phyloP scores from a whole-genome alignment of 2,888 invertebrate species.

The Apamea monoglypha region DNA sequence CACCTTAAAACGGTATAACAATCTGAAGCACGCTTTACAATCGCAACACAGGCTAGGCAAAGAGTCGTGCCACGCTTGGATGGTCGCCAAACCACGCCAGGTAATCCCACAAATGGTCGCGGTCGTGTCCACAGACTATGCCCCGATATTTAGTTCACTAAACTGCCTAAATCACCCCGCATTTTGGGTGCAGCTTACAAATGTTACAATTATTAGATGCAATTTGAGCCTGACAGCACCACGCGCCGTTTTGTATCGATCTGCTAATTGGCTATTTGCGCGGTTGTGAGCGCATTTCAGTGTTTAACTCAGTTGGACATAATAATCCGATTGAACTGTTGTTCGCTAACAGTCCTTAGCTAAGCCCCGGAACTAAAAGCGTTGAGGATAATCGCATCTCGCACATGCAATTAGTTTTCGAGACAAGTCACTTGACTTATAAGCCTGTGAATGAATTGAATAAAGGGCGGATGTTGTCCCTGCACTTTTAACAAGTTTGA shows the following conservation, averaged over 20 bases:
- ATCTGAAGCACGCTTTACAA: conserved; percentile 50
- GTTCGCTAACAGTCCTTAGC: conserved; percentile 40
- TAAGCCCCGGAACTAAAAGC: conserved; percentile 21
- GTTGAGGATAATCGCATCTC: conserved; percentile 34
- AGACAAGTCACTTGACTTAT: not conserved
- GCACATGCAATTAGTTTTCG: conserved; percentile 15
- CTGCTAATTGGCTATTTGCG: conserved; percentile 55
- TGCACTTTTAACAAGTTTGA: not conserved
- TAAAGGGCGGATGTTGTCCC: not conserved
- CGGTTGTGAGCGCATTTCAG: conserved; percentile 29
- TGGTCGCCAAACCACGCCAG: conserved; percentile 78
- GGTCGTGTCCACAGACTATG: conserved; percentile 70
- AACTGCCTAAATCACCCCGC: conserved; percentile 58
- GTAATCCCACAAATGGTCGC: conserved; percentile 76
- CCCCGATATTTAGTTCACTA: conserved; percentile 68
- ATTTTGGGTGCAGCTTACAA: conserved; percentile 61
- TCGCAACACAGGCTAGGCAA: conserved; percentile 41
- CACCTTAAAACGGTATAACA: conserved; percentile 28
- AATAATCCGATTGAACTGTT: conserved; percentile 38
- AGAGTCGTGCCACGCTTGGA: conserved; percentile 70
- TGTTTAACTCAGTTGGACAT: conserved; percentile 34
- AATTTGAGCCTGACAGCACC: conserved; percentile 37
- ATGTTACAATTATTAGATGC: conserved; percentile 61
- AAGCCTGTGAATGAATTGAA: conserved; percentile 10
- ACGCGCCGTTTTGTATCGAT: conserved; percentile 47